Conservation (phyloP, 1,140 invertebrate genomes). For the Leptoteleia sp. region DNA sequence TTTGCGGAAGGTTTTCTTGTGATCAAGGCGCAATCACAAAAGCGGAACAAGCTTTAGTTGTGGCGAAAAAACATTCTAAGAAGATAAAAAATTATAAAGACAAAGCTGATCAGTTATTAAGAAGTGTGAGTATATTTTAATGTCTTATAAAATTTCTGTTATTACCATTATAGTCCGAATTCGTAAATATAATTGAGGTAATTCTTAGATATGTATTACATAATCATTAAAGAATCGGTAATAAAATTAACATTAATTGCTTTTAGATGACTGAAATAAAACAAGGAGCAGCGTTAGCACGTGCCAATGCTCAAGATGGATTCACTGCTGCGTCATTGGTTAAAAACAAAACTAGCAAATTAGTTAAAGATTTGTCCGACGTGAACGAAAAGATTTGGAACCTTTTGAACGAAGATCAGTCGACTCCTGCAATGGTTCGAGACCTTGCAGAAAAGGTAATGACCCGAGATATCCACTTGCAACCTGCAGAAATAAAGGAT, state of each 20-base stretch:
- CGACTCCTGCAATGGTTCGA: constrained; percentile 91
- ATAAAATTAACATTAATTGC: too few species aligned
- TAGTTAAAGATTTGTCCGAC: constrained; percentile 81
- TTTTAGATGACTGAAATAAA: constrained; percentile 83
- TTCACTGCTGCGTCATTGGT: constrained; percentile 82
- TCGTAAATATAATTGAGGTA: too few species aligned
- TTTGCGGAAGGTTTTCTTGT: constrained; percentile 95
- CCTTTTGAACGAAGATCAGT: constrained; percentile 88
- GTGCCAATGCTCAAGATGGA: constrained; percentile 83
- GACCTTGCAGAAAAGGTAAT: constrained; percentile 89
- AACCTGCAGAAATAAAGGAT: constrained; percentile 92
- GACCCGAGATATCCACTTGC: constrained; percentile 85
- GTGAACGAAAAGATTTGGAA: constrained; percentile 87
- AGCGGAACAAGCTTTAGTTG: constrained; percentile 90
- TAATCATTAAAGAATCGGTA: too few species aligned
- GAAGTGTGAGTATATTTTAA: constrained; percentile 81
- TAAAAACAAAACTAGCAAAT: constrained; percentile 83
- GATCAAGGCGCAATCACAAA: constrained; percentile 93
- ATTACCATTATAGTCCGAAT: too few species aligned
- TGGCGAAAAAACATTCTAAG: constrained; percentile 91
- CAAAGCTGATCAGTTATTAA: constrained; percentile 86
- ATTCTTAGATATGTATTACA: too few species aligned
- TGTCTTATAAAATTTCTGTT: too few species aligned
- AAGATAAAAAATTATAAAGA: constrained; percentile 91
- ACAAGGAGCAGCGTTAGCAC: constrained; percentile 82